These are phyloP conservation scores for Delichon dasypus DNA, from an alignment of 2,797 vertebrate genomes.

Conservation along the genomic window DNA sequence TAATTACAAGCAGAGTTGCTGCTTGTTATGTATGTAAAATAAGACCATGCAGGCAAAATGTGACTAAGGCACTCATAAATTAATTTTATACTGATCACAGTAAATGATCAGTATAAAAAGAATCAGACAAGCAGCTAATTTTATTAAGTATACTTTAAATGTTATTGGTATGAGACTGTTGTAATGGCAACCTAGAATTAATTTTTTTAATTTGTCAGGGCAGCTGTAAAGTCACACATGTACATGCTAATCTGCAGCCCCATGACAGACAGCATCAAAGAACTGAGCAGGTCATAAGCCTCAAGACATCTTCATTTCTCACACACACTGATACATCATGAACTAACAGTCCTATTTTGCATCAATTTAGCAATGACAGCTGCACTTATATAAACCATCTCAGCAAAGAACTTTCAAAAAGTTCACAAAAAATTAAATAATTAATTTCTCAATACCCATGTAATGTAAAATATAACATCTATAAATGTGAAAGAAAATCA, in stretches of 20 bases:
- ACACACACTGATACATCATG: not conserved
- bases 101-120: not conserved
- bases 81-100: not conserved
- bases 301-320: not conserved
- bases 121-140: not conserved
- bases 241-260: not conserved
- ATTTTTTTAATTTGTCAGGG: not conserved
- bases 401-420: not conserved
- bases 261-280: not conserved
- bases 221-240: not conserved
- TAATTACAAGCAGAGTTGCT: conserved; percentile 11
- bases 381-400: not conserved
- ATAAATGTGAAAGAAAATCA: not conserved
- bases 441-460: not conserved
- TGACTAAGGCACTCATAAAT: not conserved
- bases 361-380: not conserved
- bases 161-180: not conserved
- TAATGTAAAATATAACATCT: not conserved
- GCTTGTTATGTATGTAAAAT: not conserved
- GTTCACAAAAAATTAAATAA: not conserved
- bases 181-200: not conserved
- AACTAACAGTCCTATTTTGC: not conserved
- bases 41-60: not conserved
- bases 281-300: not conserved
- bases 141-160: not conserved